Evolutionary conservation across 2,888 invertebrate genomes (phyloP).

Genomic region (Drosophila ezoana): DNA sequence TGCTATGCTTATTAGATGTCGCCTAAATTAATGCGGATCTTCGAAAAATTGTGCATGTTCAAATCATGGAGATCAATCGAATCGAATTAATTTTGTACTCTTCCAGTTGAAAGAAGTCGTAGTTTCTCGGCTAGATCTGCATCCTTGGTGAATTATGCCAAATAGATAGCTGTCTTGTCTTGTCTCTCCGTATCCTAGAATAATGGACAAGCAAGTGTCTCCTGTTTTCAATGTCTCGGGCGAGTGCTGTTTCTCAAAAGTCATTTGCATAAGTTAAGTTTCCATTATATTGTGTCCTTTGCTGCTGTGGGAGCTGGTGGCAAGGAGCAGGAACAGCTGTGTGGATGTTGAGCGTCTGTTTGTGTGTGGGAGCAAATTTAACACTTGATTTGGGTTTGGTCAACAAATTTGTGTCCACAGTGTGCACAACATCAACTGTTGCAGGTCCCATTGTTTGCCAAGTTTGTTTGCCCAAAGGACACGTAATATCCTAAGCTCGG

Average conservation of each 20-base stretch:
- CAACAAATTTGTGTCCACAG: conserved; percentile 44
- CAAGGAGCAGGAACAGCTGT: too few relatives aligned
- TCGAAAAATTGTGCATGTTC: too few relatives aligned
- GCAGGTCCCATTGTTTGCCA: conserved; percentile 1
- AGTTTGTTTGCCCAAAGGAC: conserved; percentile 1
- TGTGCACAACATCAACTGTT: conserved; percentile 8
- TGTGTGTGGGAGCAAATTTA: conserved; percentile 28
- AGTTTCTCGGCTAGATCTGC: too few relatives aligned
- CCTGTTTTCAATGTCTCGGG: background rate
- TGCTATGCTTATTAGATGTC: too few relatives aligned
- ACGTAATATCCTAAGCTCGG: background rate
- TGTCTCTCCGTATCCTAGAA: too few relatives aligned
- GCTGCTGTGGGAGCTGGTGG: background rate
- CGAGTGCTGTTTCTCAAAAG: background rate
- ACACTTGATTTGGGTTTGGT: conserved; percentile 45
- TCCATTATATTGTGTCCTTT: conserved; percentile 34
- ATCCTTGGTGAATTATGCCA: too few relatives aligned
- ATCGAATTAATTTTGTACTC: too few relatives aligned
- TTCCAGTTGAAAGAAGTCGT: too few relatives aligned
- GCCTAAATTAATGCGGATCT: too few relatives aligned
- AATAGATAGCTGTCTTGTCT: too few relatives aligned
- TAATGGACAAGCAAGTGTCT: background rate
- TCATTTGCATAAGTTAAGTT: conserved; percentile 58
- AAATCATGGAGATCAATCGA: too few relatives aligned
- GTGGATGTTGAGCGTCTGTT: background rate